Evolutionary conservation across 1,140 invertebrate genomes (phyloP).

Genomic region (Condylostylus longicornis): DNA sequence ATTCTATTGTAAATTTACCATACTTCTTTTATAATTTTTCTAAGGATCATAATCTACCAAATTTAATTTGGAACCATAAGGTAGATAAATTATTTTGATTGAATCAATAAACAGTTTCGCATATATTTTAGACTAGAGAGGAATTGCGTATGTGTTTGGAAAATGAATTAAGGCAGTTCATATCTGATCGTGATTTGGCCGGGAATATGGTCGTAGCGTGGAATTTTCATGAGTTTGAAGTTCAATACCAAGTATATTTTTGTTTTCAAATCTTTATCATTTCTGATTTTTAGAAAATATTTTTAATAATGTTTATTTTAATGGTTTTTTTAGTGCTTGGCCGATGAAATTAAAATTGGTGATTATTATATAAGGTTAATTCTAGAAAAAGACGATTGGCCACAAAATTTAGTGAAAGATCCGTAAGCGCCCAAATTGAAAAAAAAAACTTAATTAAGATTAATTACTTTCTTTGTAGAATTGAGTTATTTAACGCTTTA

Average conservation of each 20-base stretch:
- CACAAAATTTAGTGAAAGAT: constrained; percentile 34
- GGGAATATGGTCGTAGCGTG: constrained; percentile 73
- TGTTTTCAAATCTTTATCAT: background rate
- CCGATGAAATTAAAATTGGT: constrained; percentile 94
- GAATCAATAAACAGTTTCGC: constrained; percentile 4
- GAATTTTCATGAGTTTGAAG: constrained; percentile 97
- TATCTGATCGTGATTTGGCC: constrained; percentile 77
- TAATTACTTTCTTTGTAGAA: constrained; percentile 38
- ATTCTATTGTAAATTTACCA: constrained; percentile 67
- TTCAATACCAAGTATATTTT: constrained; percentile 53
- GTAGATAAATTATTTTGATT: constrained; percentile 29
- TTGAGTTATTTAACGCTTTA: constrained; percentile 97
- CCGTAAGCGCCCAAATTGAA: constrained; percentile 17
- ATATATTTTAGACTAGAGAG: constrained; percentile 63
- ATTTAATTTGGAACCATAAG: constrained; percentile 98
- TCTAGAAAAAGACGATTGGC: constrained; percentile 77
- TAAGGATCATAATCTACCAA: constrained; percentile 86
- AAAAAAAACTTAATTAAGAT: background rate
- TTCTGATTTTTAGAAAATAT: background rate
- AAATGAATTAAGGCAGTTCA: constrained; percentile 83
- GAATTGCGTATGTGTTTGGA: constrained; percentile 85
- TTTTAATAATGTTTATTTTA: background rate
- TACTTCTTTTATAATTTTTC: constrained; percentile 94
- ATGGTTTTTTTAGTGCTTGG: constrained; percentile 44
- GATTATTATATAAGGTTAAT: constrained; percentile 94